phyloP scores from a whole-genome alignment of 2,113 vertebrate species.

The Felis chaus region DNA sequence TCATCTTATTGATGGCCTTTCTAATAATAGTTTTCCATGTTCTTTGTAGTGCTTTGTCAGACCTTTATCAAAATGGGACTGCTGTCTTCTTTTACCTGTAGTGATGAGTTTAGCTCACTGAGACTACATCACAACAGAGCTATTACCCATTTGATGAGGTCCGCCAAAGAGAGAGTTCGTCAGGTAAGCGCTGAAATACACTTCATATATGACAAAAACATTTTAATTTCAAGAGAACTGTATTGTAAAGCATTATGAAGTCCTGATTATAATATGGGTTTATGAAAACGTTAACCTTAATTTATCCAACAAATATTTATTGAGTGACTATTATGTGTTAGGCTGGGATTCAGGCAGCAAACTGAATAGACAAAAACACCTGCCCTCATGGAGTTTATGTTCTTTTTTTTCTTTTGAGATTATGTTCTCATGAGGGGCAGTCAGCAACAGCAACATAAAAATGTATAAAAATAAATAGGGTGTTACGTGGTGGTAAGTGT shows the following conservation, averaged over 20 bases:
- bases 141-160: conserved; percentile 92
- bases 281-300: neutral
- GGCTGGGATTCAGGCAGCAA: neutral
- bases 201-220: neutral
- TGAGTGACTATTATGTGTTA: neutral
- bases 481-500: neutral
- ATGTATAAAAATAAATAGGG: neutral
- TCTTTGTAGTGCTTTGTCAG: conserved; percentile 91
- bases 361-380: neutral
- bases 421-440: neutral
- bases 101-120: conserved; percentile 96
- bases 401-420: neutral
- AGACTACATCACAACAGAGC: conserved; percentile 95
- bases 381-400: neutral
- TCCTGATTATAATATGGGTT: neutral
- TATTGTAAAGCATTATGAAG: neutral
- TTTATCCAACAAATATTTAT: neutral
- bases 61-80: conserved; percentile 93
- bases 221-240: neutral
- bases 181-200: conserved; percentile 77
- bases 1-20: neutral
- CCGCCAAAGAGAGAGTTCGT: conserved; percentile 83
- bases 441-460: neutral
- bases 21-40: neutral
- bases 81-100: conserved; percentile 94